These are phyloP conservation scores for Cyprinus carpio DNA, from an alignment of 2,113 vertebrate genomes.

Conservation along the genomic window DNA sequence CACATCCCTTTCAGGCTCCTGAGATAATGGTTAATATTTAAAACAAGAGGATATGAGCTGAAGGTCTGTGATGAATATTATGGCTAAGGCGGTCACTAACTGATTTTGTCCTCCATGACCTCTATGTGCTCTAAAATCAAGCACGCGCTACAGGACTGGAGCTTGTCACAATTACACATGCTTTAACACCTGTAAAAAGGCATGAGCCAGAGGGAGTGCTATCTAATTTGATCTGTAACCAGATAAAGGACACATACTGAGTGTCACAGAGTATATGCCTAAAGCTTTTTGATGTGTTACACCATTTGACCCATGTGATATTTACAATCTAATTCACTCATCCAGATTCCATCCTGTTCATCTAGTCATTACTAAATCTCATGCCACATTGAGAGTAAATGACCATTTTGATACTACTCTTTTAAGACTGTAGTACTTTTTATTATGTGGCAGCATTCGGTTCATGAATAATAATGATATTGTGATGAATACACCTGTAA, in stretches of 20 bases:
- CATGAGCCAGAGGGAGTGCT: background rate
- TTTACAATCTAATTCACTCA: background rate
- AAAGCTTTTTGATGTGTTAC: background rate
- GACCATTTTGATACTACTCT: no score
- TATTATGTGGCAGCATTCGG: no score
- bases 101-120: conserved; percentile 30
- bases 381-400: background rate
- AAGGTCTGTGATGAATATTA: conserved; percentile 51
- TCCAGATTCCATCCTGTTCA: background rate
- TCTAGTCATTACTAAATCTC: background rate
- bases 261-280: background rate
- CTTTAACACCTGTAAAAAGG: background rate
- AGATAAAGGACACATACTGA: background rate
- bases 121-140: background rate
- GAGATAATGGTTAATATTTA: conserved; percentile 55
- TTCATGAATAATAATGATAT: no score
- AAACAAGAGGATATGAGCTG: conserved; percentile 40
- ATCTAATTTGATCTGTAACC: background rate
- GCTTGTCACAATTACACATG: background rate
- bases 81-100: conserved; percentile 28
- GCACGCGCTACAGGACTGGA: background rate
- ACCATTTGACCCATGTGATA: background rate
- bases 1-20: conserved; percentile 35
- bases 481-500: no score
- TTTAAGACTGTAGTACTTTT: no score